Conservation (phyloP, 2,888 invertebrate genomes). For the Calliphora vomitoria region DNA sequence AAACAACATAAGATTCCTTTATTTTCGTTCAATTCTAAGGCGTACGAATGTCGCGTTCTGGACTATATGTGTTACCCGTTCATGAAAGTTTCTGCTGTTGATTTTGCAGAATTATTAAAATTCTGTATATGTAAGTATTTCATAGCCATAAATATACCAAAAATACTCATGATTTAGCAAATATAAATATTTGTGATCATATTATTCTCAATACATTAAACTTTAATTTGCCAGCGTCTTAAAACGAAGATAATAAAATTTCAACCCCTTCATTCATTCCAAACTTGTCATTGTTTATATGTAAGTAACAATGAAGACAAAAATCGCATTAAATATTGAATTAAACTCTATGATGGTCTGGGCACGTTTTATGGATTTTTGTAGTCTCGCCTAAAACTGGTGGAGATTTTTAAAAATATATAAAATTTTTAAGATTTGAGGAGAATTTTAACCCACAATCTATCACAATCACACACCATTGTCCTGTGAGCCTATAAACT, state of each 20-base stretch:
- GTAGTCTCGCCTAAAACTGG: neutral
- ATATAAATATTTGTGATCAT: too few relatives aligned
- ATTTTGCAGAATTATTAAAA: too few relatives aligned
- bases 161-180: too few relatives aligned
- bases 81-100: too few relatives aligned
- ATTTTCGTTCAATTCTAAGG: too few relatives aligned
- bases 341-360: neutral
- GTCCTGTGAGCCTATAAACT: conserved; percentile 51
- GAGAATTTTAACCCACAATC: neutral
- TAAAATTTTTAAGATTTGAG: conserved; percentile 12
- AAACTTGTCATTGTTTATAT: conserved; percentile 15
- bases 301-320: neutral
- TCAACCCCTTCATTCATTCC: neutral
- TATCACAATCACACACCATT: conserved; percentile 20
- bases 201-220: conserved; percentile 47
- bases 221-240: neutral
- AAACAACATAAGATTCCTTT: too few relatives aligned
- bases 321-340: neutral
- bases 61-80: too few relatives aligned
- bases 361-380: conserved; percentile 17
- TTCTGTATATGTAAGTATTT: too few relatives aligned
- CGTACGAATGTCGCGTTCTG: too few relatives aligned
- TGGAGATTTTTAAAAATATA: conserved; percentile 1
- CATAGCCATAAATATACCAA: too few relatives aligned
- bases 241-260: neutral